phyloP scores from a whole-genome alignment of 2,888 invertebrate genomes.

The Formica aserva region DNA sequence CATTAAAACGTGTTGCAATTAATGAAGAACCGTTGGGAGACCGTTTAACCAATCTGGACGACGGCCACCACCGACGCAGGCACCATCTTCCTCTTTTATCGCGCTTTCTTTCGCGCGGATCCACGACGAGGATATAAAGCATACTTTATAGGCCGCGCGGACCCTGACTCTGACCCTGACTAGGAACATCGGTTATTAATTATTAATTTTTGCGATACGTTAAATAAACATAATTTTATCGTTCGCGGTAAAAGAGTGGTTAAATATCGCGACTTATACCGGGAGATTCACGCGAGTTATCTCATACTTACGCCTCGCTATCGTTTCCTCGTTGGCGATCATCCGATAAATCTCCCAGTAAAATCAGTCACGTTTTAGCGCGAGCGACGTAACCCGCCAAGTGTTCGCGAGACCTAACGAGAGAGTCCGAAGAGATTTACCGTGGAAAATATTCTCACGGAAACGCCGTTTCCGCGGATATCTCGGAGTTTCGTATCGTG shows the following conservation, averaged over 20 bases:
- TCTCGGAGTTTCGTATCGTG: conserved; percentile 32
- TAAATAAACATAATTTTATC: background rate
- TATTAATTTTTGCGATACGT: conserved; percentile 34
- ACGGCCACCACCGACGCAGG: background rate
- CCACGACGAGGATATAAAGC: conserved; percentile 3
- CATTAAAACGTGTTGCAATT: conserved; percentile 55
- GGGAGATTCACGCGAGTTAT: background rate
- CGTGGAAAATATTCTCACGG: conserved; percentile 41
- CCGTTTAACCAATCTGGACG: conserved; percentile 1
- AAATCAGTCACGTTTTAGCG: conserved; percentile 47
- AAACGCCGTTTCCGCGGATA: conserved; percentile 41
- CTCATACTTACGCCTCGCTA: background rate
- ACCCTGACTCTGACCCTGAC: conserved; percentile 8
- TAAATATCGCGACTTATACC: background rate
- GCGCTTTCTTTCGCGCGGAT: background rate
- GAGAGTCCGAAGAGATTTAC: conserved; percentile 13
- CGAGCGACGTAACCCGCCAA: conserved; percentile 16
- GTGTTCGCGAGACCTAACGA: background rate
- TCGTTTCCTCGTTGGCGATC: conserved; percentile 20
- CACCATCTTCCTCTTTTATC: background rate
- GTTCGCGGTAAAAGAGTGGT: conserved; percentile 16
- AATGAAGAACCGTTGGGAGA: conserved; percentile 45
- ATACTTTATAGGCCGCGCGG: conserved; percentile 30
- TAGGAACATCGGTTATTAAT: conserved; percentile 20
- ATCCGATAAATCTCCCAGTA: conserved; percentile 20